Evolutionary conservation across 2,113 vertebrate species (phyloP).

Genomic region (Oenanthe oenanthe): DNA sequence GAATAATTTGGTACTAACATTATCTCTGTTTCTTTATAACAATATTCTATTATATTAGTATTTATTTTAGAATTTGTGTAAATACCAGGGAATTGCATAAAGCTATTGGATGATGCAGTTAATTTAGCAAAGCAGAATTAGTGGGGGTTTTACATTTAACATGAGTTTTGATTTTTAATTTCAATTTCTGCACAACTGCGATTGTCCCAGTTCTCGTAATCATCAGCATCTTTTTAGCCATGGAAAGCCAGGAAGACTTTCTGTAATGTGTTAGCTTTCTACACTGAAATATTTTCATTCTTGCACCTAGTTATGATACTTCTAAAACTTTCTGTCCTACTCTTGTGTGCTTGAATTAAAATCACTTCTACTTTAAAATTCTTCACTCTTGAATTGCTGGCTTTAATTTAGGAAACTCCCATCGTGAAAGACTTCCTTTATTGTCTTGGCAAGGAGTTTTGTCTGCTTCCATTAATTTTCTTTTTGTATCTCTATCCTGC

Average conservation of each 20-base stretch:
- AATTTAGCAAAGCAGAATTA: not conserved
- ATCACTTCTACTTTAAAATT: not conserved
- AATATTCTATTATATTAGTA: not conserved
- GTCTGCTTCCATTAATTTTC: constrained; percentile 40
- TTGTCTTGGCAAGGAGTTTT: constrained; percentile 36
- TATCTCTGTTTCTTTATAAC: not conserved
- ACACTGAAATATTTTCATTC: not conserved
- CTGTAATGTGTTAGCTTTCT: not conserved
- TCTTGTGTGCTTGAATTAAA: not conserved
- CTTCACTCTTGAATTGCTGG: not conserved
- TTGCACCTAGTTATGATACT: not conserved
- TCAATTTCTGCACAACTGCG: not conserved
- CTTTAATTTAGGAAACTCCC: constrained; percentile 27
- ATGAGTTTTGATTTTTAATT: not conserved
- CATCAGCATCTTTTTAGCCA: not conserved
- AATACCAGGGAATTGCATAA: not conserved
- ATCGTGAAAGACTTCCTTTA: constrained; percentile 39
- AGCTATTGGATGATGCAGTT: not conserved
- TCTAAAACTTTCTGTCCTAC: not conserved
- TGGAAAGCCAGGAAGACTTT: not conserved
- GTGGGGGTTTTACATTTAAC: fast-evolving
- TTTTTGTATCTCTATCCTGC: constrained; percentile 6
- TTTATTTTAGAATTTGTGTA: not conserved
- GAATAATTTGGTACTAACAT: not conserved
- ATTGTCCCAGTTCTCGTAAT: not conserved